A percentile compares a stretch with the other conserved stretches of the same genome.
Evolutionary conservation across 23 tunicate genomes (phyloP).

Genomic region (Botrylloides violaceus): DNA sequence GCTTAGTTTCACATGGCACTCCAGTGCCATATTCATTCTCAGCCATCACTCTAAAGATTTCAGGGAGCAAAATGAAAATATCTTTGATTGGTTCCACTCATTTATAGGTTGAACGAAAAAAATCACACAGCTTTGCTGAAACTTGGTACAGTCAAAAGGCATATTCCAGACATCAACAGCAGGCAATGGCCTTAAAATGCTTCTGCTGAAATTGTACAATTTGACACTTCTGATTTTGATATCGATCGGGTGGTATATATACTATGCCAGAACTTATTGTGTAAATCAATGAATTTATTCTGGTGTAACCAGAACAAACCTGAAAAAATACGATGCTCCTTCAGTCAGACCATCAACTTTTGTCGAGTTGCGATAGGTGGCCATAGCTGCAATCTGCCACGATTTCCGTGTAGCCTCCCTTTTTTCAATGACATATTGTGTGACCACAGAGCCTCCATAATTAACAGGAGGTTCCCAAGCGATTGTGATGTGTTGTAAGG

Average conservation of each 20-base stretch:
- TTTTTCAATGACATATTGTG: conserved; percentile 65
- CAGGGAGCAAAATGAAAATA: too few relatives aligned
- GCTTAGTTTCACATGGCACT: conserved; percentile 55
- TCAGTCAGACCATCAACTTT: conserved; percentile 78
- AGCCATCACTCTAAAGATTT: conserved; percentile 46
- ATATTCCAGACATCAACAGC: too few relatives aligned
- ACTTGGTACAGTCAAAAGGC: too few relatives aligned
- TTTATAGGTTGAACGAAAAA: too few relatives aligned
- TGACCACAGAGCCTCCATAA: conserved; percentile 75
- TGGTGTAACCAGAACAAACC: too few relatives aligned
- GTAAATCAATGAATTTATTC: neutral
- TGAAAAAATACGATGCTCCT: conserved; percentile 73
- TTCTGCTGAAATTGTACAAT: too few relatives aligned
- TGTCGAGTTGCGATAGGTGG: conserved; percentile 36
- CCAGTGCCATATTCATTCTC: conserved; percentile 89
- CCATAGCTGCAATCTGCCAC: conserved; percentile 60
- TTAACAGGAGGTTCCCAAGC: conserved; percentile 68
- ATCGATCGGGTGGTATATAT: too few relatives aligned
- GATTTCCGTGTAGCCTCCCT: conserved; percentile 92
- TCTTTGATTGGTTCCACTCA: too few relatives aligned
- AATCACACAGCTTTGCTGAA: too few relatives aligned
- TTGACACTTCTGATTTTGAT: too few relatives aligned
- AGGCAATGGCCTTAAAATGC: too few relatives aligned
- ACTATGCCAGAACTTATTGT: neutral
- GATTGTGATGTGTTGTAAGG: conserved; percentile 40